phyloP scores from a whole-genome alignment of 2,888 invertebrate species.

The Hypolimnas misippus region DNA sequence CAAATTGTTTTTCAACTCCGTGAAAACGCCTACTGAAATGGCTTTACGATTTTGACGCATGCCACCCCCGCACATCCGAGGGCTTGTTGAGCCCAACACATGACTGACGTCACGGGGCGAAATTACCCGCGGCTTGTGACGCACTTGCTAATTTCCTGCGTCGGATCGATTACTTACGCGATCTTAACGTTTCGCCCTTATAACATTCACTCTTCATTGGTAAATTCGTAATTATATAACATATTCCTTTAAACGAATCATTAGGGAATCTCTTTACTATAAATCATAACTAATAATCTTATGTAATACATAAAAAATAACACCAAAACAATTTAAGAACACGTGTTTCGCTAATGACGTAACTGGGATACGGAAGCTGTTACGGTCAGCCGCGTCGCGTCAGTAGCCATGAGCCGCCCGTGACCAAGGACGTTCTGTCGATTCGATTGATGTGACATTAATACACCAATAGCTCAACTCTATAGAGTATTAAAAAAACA shows the following conservation, averaged over 20 bases:
- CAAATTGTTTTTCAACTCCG: constrained; percentile 23
- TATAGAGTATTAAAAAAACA: constrained; percentile 34
- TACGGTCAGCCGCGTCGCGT: constrained; percentile 59
- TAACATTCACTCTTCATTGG: background rate
- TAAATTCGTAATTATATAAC: background rate
- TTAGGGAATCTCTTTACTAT: background rate
- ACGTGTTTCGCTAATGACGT: constrained; percentile 53
- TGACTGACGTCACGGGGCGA: constrained; percentile 66
- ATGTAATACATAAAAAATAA: background rate
- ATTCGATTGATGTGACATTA: background rate
- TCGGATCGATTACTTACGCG: constrained; percentile 32
- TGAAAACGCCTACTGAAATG: constrained; percentile 41
- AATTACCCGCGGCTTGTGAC: constrained; percentile 48
- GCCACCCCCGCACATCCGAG: constrained; percentile 29
- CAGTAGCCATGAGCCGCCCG: constrained; percentile 48
- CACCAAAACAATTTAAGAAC: constrained; percentile 13
- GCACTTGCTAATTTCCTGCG: constrained; percentile 37
- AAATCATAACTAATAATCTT: background rate
- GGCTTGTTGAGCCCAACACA: constrained; percentile 28
- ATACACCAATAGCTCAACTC: constrained; percentile 8
- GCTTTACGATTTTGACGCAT: constrained; percentile 23
- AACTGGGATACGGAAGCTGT: constrained; percentile 67
- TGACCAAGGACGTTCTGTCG: constrained; percentile 66
- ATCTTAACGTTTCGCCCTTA: background rate
- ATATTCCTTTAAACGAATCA: background rate